Evolutionary conservation across 2,888 invertebrate genomes (phyloP).

Genomic region (Polylopha cassiicola): DNA sequence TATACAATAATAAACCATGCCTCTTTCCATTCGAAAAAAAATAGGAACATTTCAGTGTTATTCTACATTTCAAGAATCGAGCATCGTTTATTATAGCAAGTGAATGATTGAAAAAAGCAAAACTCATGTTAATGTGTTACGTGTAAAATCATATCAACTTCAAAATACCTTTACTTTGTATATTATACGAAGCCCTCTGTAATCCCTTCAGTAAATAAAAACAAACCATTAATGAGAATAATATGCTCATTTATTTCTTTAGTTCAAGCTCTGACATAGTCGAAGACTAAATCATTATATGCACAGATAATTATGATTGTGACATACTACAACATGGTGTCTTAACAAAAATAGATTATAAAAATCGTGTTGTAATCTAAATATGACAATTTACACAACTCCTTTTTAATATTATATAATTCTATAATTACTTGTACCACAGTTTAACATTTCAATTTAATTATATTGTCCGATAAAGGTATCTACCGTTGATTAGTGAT

Average conservation of each 20-base stretch:
- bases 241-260: slow-evolving; percentile 67
- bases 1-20: too few relatives aligned
- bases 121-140: too few relatives aligned
- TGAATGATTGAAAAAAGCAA: too few relatives aligned
- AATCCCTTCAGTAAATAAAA: slow-evolving; percentile 58
- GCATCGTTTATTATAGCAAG: too few relatives aligned
- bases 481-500: slow-evolving; percentile 45
- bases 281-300: slow-evolving; percentile 43
- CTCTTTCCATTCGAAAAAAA: too few relatives aligned
- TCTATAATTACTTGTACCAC: slow-evolving; percentile 55
- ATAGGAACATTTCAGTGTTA: too few relatives aligned
- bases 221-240: slow-evolving; percentile 65
- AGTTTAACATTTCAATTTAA: slow-evolving; percentile 40
- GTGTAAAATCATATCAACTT: too few relatives aligned
- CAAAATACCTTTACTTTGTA: too few relatives aligned
- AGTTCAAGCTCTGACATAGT: slow-evolving; percentile 50
- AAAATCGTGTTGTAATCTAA: slow-evolving; percentile 22
- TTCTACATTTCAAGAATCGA: too few relatives aligned
- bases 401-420: slow-evolving; percentile 35
- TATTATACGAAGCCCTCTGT: too few relatives aligned
- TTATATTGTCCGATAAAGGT: slow-evolving; percentile 51
- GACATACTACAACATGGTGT: slow-evolving; percentile 27
- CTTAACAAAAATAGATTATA: slow-evolving; percentile 27
- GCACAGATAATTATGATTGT: slow-evolving; percentile 38
- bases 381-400: slow-evolving; percentile 29